Evolutionary conservation across 1,140 invertebrate genomes (phyloP).

Genomic region (Proales similis): DNA sequence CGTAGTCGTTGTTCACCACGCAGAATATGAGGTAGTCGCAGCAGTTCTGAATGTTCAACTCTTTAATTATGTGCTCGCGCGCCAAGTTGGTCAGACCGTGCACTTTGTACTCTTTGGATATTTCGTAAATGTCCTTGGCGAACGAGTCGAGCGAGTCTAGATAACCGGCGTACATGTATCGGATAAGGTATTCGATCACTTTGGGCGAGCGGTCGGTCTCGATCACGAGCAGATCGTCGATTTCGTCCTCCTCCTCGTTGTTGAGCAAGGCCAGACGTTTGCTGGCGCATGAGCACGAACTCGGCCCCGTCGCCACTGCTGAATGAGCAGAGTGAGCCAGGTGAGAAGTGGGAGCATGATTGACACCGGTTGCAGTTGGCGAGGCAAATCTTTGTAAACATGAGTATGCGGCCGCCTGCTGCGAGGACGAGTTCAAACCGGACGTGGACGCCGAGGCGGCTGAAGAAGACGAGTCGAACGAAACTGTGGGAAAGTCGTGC

Average conservation of each 20-base stretch:
- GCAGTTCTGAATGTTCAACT: slow-evolving; percentile 26
- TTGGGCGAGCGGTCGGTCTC: slow-evolving; percentile 30
- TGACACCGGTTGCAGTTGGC: too few species aligned
- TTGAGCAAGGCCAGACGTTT: background rate
- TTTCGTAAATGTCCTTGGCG: slow-evolving; percentile 31
- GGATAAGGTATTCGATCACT: slow-evolving; percentile 26
- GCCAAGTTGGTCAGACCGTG: slow-evolving; percentile 33
- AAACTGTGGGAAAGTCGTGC: too few species aligned
- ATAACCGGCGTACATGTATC: slow-evolving; percentile 34
- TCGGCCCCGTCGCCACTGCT: too few species aligned
- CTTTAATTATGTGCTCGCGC: slow-evolving; percentile 26
- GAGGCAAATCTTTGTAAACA: too few species aligned
- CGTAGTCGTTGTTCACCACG: slow-evolving; percentile 34
- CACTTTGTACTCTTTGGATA: slow-evolving; percentile 37
- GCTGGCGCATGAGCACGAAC: too few species aligned
- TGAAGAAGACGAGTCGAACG: background rate
- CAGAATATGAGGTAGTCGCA: slow-evolving; percentile 37
- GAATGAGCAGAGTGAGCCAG: too few species aligned
- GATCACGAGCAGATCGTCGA: slow-evolving; percentile 8
- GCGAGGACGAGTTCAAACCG: background rate
- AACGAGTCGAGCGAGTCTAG: slow-evolving; percentile 20
- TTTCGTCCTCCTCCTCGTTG: background rate
- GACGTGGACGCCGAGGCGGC: background rate
- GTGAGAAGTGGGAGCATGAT: too few species aligned
- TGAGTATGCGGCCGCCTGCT: too few species aligned